Evolutionary conservation across 92 coral and sea anemone species (phyloP).

Genomic region (Siderastrea siderea): DNA sequence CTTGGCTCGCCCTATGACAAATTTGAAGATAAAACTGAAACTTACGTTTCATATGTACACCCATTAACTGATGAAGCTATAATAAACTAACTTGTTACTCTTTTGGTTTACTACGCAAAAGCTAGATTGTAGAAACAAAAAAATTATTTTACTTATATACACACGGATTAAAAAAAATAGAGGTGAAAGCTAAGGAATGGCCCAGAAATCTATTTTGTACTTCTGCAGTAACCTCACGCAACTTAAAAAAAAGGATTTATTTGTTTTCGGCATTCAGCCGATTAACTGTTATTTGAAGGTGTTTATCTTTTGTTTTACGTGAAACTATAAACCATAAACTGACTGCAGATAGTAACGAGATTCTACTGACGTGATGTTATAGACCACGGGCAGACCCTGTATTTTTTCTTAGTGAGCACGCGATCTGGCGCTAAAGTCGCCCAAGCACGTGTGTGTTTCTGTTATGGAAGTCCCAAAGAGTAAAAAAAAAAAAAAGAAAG

Average conservation of each 20-base stretch:
- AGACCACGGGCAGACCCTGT: too few species aligned
- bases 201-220: neutral
- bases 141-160: slow-evolving; percentile 16
- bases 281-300: neutral
- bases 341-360: too few species aligned
- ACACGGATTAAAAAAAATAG: slow-evolving; percentile 1
- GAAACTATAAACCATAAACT: too few species aligned
- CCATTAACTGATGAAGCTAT: neutral
- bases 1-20: neutral
- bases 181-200: neutral
- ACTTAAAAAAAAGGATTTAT: neutral
- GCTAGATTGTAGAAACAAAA: neutral
- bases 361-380: too few species aligned
- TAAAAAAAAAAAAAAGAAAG: too few species aligned
- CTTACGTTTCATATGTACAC: slow-evolving; percentile 8
- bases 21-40: neutral
- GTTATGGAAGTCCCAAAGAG: too few species aligned
- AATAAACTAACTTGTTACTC: neutral
- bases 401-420: too few species aligned
- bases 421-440: too few species aligned
- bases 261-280: neutral
- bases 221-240: neutral
- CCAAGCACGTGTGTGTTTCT: too few species aligned
- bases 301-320: neutral
- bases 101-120: neutral